phyloP scores from a whole-genome alignment of 2,113 vertebrate species.

The Pterocles orientalis region DNA sequence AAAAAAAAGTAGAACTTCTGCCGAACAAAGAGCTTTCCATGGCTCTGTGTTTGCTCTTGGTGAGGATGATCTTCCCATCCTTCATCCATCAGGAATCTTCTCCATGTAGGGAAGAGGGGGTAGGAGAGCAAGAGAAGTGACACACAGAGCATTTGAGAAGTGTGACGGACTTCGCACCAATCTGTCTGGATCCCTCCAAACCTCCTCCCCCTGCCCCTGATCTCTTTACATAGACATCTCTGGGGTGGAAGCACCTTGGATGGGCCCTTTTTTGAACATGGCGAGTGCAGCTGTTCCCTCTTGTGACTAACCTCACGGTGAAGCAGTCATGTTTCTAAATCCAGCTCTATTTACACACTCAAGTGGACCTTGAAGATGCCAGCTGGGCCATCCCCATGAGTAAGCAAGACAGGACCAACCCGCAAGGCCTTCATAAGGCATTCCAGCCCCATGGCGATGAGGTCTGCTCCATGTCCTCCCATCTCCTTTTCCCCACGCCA shows the following conservation, averaged over 20 bases:
- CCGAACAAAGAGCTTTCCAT: fast-evolving
- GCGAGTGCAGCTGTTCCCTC: background rate
- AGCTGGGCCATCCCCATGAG: background rate
- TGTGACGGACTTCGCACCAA: background rate
- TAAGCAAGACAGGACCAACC: background rate
- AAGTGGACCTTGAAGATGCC: background rate
- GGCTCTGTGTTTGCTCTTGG: fast-evolving
- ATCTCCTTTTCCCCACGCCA: background rate
- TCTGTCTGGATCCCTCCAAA: background rate
- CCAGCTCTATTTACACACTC: background rate
- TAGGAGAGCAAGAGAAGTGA: background rate
- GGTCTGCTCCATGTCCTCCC: background rate
- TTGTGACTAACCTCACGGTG: background rate
- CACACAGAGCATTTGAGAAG: background rate
- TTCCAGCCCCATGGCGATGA: background rate
- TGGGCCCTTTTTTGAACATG: background rate
- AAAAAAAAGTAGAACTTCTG: background rate
- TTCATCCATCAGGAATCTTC: background rate
- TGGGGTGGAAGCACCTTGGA: background rate
- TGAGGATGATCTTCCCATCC: background rate
- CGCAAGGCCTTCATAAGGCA: background rate
- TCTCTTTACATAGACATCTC: background rate
- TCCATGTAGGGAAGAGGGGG: background rate
- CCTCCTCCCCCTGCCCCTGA: background rate
- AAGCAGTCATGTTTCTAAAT: background rate